Evolutionary conservation across 2,888 invertebrate species (phyloP).

Genomic region (Eledone cirrhosa): DNA sequence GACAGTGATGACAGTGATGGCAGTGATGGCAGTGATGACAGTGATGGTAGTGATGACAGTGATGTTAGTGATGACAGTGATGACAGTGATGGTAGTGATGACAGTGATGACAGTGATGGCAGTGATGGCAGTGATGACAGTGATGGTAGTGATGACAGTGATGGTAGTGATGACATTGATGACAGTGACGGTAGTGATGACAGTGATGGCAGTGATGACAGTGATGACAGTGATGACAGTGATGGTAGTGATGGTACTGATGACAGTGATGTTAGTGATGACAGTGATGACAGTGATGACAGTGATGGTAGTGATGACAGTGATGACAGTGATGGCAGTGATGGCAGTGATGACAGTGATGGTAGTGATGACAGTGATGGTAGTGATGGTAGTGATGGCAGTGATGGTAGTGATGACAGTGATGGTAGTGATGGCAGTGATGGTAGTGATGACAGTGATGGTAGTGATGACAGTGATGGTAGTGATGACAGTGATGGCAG

Average conservation of each 20-base stretch:
- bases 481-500: constrained; percentile 9
- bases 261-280: too few species aligned
- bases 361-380: constrained; percentile 22
- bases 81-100: constrained; percentile 5
- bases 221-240: constrained; percentile 25
- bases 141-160: constrained; percentile 29
- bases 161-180: too few species aligned
- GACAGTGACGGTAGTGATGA: too few species aligned
- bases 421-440: neutral
- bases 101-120: constrained; percentile 25
- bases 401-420: constrained; percentile 6
- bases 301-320: neutral
- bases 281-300: constrained; percentile 17
- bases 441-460: neutral
- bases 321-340: constrained; percentile 20
- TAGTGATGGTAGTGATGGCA: neutral
- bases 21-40: constrained; percentile 30
- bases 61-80: too few species aligned
- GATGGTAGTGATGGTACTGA: constrained; percentile 11
- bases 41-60: constrained; percentile 31
- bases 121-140: constrained; percentile 29
- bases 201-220: constrained; percentile 28
- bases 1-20: constrained; percentile 26
- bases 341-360: constrained; percentile 10
- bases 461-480: neutral